Percentiles rank a stretch among this genome's conserved stretches.
Evolutionary conservation across 2,797 vertebrate genomes (phyloP).

Genomic region (Crocidura indochinensis): DNA sequence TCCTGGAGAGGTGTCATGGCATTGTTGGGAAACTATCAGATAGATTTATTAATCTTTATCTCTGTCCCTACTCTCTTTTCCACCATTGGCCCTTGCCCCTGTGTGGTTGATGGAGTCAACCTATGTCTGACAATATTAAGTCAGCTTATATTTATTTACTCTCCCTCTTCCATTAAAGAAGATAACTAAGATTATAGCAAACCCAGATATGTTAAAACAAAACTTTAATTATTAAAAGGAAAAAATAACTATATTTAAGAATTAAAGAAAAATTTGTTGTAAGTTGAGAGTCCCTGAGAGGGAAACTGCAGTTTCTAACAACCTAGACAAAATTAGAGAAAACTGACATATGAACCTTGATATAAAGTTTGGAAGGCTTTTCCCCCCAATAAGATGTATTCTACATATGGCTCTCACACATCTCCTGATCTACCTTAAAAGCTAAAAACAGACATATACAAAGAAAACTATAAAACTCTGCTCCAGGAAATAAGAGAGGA

Average conservation of each 20-base stretch:
- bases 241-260: constrained; percentile 4
- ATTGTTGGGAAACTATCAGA: neutral
- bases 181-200: neutral
- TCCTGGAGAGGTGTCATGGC: neutral
- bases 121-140: neutral
- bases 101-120: neutral
- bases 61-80: neutral
- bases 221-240: constrained; percentile 36
- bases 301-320: neutral
- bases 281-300: neutral
- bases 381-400: constrained; percentile 49
- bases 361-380: neutral
- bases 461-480: too few species aligned
- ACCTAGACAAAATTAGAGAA: neutral
- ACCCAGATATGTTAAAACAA: neutral
- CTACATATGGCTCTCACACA: neutral
- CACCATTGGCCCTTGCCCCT: neutral
- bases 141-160: constrained; percentile 3
- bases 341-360: constrained; percentile 3
- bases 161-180: neutral
- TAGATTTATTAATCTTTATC: neutral
- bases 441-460: constrained; percentile 50
- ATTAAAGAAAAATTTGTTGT: neutral
- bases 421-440: constrained; percentile 39
- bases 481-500: too few species aligned